A percentile compares a stretch with the other conserved stretches of the same genome.
Conservation (phyloP, 2,113 vertebrate species). For the Scomber japonicus region DNA sequence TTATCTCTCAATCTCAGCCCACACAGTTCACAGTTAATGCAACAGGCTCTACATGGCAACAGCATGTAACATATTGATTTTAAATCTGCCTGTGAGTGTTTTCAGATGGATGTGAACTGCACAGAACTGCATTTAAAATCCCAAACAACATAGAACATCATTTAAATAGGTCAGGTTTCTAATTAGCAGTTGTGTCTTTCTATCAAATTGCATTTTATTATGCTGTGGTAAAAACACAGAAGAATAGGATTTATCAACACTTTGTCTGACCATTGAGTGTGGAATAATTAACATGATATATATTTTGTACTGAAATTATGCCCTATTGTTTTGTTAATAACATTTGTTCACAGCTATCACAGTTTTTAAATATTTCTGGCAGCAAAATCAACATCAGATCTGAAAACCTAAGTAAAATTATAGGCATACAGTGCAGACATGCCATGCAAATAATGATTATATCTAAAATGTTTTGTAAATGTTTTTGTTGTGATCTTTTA, state of each 20-base stretch:
- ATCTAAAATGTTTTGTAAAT: not conserved
- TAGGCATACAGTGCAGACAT: not conserved
- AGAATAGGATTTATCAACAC: not conserved
- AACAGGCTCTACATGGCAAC: constrained; percentile 26
- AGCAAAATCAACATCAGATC: not conserved
- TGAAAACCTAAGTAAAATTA: not conserved
- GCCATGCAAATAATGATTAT: not conserved
- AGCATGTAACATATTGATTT: not conserved
- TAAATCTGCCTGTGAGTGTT: not conserved
- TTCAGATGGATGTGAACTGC: not conserved
- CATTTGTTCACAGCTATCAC: not conserved
- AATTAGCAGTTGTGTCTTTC: not conserved
- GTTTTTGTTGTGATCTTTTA: not conserved
- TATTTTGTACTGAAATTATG: not conserved
- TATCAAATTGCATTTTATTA: not conserved
- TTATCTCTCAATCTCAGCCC: constrained; percentile 70
- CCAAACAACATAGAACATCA: not conserved
- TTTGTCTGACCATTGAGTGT: not conserved
- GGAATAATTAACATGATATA: not conserved
- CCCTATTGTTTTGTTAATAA: not conserved
- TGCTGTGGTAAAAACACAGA: no score
- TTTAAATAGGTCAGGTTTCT: not conserved
- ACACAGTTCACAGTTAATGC: constrained; percentile 53
- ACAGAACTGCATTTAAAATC: not conserved
- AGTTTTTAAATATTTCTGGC: not conserved